Evolutionary conservation across 2,797 vertebrate species (phyloP), one percentile per base, ranked within the genome.

Genomic region (Mormyrops boulengeri): DNA sequence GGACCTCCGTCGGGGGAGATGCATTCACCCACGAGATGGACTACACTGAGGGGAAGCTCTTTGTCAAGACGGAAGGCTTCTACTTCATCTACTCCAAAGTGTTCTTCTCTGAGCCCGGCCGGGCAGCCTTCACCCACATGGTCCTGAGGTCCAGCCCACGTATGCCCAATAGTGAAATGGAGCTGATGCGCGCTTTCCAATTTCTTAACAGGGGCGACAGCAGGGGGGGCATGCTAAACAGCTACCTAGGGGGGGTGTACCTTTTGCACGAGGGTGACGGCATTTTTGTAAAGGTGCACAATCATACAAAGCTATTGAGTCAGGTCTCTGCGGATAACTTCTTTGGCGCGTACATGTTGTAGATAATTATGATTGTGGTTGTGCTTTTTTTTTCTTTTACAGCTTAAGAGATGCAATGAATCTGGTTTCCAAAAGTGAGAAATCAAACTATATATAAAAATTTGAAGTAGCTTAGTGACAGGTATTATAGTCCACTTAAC

Each of bases 81-180:
- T 97, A 96, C 92, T 94, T 92, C 1, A 88, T 96, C 57, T 96
- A 96, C 84, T 95, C 95, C 49, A 96, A 96, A 89, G 88, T 97
- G 82, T 92, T 66, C 80, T 96, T 94, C 89, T 34, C 0, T 2
- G 88, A 91, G 8, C 41, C 62, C 1, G 7, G 4, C 0, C 0
- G 0, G 0, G 0, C 5, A 3, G 12, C 0, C 0, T 96, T 95
- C 90, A 0, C 11, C n/a, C 95, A 96, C 60, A 12, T n/a, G 0
- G 66, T 97, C n/a, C 0, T 73, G 0, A 19, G 4, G 80, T 22
- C 0, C 2, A 93, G 94, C 0, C 11, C 66, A 0, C 92, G 2
- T 9, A 93, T 92, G 26, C 0, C 0, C 0, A 90, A 53, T 0
- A 1, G 0, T 0, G 19, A 50, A 1, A 89, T 95, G 2, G 1